Percentiles rank a stretch among this genome's conserved stretches.
phyloP scores from a whole-genome alignment of 2,888 invertebrate genomes.

The Drosophila rubida region DNA sequence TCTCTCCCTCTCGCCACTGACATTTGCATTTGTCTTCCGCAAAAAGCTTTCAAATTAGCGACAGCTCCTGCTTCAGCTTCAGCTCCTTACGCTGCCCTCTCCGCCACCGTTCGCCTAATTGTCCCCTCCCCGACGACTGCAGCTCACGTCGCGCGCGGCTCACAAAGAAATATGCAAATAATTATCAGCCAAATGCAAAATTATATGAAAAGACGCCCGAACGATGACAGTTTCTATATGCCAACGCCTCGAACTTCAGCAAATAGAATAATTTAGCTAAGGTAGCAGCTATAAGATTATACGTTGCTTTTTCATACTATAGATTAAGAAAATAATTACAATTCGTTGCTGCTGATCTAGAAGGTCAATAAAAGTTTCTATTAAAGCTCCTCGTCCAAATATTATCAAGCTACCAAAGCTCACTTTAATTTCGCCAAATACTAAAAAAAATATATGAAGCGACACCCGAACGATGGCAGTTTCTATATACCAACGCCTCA shows the following conservation, averaged over 20 bases:
- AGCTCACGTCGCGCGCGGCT: constrained; percentile 51
- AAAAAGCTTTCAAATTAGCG: constrained; percentile 77
- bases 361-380: too few relatives aligned
- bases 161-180: constrained; percentile 70
- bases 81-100: constrained; percentile 26
- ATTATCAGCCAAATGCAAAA: constrained; percentile 62
- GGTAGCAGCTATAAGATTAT: too few relatives aligned
- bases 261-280: not conserved
- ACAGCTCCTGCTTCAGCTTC: constrained; percentile 56
- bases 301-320: not conserved
- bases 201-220: constrained; percentile 37
- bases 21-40: constrained; percentile 75
- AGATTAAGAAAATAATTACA: too few relatives aligned
- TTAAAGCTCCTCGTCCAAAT: too few relatives aligned
- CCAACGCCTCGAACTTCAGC: not conserved
- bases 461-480: too few relatives aligned
- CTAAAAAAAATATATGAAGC: too few relatives aligned
- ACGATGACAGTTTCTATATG: constrained; percentile 4
- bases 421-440: too few relatives aligned
- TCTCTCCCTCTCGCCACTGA: too few relatives aligned
- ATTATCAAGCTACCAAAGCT: too few relatives aligned
- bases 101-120: not conserved
- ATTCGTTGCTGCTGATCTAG: too few relatives aligned
- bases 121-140: not conserved
- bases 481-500: too few relatives aligned